Conservation (phyloP, 1,140 invertebrate genomes). For the Harlomillsia oculata region DNA sequence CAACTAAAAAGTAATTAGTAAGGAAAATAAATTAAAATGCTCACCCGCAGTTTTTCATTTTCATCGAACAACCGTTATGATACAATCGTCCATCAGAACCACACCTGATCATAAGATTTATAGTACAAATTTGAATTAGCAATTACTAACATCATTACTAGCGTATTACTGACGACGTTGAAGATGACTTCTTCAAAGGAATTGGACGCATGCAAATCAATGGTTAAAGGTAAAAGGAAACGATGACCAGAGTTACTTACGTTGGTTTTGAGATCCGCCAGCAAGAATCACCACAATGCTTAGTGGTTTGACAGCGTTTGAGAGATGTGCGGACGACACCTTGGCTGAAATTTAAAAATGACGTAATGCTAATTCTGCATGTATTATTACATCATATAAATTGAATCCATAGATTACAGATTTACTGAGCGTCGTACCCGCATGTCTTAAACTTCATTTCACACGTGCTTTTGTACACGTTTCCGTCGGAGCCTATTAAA, state of each 20-base stretch:
- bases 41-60: conserved; percentile 81
- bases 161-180: no score
- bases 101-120: no score
- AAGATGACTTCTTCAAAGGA: no score
- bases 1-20: conserved; percentile 1
- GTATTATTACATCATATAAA: background rate
- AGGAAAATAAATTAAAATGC: conserved; percentile 35
- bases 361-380: background rate
- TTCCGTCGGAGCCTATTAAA: conserved; percentile 75
- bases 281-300: conserved; percentile 78
- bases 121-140: no score
- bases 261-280: conserved; percentile 79
- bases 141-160: no score
- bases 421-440: conserved; percentile 49
- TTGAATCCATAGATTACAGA: background rate
- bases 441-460: conserved; percentile 83
- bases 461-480: conserved; percentile 86
- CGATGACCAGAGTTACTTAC: no score
- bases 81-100: conserved; percentile 84
- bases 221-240: no score
- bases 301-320: conserved; percentile 82
- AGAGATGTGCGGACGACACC: conserved; percentile 63
- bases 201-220: no score
- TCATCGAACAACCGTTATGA: conserved; percentile 75
- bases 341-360: conserved; percentile 37